phyloP scores from a whole-genome alignment of 2,888 invertebrate genomes.

The Fragum whitleyi region DNA sequence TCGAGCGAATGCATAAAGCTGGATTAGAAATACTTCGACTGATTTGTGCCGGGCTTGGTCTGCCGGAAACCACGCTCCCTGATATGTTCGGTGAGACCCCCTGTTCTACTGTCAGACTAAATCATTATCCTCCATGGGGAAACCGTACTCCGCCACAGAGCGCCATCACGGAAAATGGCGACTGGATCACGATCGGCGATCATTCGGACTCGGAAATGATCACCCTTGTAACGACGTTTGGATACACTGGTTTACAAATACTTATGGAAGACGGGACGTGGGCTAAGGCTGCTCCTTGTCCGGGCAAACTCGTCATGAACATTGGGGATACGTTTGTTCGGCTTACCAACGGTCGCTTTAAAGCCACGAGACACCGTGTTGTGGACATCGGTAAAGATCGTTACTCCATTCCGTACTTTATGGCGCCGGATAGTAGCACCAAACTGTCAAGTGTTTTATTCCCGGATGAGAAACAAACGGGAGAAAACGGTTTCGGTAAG shows the following conservation, averaged over 20 bases:
- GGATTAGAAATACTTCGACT: constrained; percentile 15
- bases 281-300: constrained; percentile 8
- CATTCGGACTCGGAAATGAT: constrained; percentile 25
- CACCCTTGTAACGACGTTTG: constrained; percentile 16
- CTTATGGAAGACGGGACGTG: constrained; percentile 11
- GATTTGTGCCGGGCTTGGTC: constrained; percentile 1
- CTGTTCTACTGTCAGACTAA: constrained; percentile 10
- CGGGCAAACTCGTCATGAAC: constrained; percentile 23
- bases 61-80: constrained; percentile 15
- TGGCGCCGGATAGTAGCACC: constrained; percentile 16
- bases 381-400: constrained; percentile 13
- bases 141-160: constrained; percentile 2
- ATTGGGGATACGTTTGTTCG: constrained; percentile 18
- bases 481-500: not conserved
- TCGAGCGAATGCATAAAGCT: constrained; percentile 18
- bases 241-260: constrained; percentile 9
- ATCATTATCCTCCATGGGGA: constrained; percentile 19
- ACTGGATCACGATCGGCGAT: constrained; percentile 12
- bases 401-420: constrained; percentile 20
- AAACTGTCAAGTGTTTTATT: not conserved
- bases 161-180: constrained; percentile 16
- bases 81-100: constrained; percentile 23
- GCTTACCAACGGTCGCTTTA: constrained; percentile 13
- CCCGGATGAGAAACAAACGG: not conserved
- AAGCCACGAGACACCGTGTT: constrained; percentile 15